Conservation (phyloP, 2,888 invertebrate species). For the Tubulanus polymorphus region DNA sequence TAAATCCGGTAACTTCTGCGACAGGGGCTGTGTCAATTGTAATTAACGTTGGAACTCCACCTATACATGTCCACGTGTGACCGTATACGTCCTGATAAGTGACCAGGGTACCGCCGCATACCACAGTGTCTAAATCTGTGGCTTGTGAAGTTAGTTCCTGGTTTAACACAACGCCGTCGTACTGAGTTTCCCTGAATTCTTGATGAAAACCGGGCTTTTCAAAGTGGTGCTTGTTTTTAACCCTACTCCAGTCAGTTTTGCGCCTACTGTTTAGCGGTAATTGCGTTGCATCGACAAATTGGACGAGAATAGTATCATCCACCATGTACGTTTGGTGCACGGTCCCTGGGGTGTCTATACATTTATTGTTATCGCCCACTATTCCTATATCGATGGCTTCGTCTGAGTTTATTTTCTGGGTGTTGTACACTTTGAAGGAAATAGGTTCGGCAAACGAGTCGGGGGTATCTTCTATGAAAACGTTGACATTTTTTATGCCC, state of each 20-base stretch:
- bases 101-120: background rate
- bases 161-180: background rate
- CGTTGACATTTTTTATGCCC: background rate
- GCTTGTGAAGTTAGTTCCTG: slow-evolving; percentile 1
- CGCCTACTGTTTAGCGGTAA: background rate
- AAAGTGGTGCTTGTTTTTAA: slow-evolving; percentile 1
- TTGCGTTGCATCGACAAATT: slow-evolving; percentile 2
- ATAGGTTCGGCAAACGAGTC: background rate
- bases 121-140: background rate
- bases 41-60: background rate
- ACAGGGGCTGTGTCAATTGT: background rate
- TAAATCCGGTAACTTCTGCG: background rate
- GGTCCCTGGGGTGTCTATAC: background rate
- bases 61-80: background rate
- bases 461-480: background rate
- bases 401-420: background rate
- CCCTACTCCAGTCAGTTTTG: background rate
- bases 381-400: background rate
- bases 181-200: background rate
- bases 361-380: slow-evolving; percentile 2
- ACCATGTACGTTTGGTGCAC: background rate
- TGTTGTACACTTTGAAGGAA: slow-evolving; percentile 1
- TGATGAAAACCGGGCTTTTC: background rate
- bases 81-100: background rate
- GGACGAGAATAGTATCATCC: background rate